Evolutionary conservation across 2,888 invertebrate species (phyloP).

Genomic region (Neoitamus cyanurus): DNA sequence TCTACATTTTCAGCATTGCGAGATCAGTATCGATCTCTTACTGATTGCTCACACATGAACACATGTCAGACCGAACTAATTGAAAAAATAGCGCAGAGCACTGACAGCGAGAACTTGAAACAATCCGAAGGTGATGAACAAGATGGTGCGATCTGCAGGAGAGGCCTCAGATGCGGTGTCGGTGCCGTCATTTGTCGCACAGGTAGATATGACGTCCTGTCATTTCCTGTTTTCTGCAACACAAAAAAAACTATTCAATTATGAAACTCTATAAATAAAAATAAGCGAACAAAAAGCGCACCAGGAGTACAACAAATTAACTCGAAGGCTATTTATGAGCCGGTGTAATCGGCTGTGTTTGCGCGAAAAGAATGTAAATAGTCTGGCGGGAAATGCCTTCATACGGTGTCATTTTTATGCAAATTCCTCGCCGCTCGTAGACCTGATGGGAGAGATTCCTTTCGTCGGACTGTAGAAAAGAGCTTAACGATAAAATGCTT

Average conservation of each 20-base stretch:
- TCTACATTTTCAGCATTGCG: slow-evolving; percentile 38
- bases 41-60: slow-evolving; percentile 32
- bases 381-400: slow-evolving; percentile 2
- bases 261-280: slow-evolving; percentile 37
- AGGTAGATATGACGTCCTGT: slow-evolving; percentile 35
- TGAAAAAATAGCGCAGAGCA: slow-evolving; percentile 24
- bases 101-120: slow-evolving; percentile 21
- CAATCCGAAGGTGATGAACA: slow-evolving; percentile 37
- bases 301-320: slow-evolving; percentile 18
- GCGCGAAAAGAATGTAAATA: slow-evolving; percentile 43
- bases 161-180: not conserved
- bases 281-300: slow-evolving; percentile 26
- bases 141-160: slow-evolving; percentile 10
- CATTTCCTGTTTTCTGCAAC: slow-evolving; percentile 45
- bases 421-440: slow-evolving; percentile 21
- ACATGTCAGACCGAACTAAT: slow-evolving; percentile 35
- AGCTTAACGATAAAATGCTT: not conserved
- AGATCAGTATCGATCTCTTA: slow-evolving; percentile 34
- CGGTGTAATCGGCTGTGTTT: slow-evolving; percentile 2
- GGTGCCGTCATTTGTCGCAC: slow-evolving; percentile 35
- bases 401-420: slow-evolving; percentile 39
- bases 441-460: slow-evolving; percentile 17
- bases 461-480: not conserved
- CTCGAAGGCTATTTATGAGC: slow-evolving; percentile 42
- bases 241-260: slow-evolving; percentile 10